These are phyloP conservation scores for Ethmia dodecea DNA, from an alignment of 2,888 invertebrate genomes.

Conservation along the genomic window DNA sequence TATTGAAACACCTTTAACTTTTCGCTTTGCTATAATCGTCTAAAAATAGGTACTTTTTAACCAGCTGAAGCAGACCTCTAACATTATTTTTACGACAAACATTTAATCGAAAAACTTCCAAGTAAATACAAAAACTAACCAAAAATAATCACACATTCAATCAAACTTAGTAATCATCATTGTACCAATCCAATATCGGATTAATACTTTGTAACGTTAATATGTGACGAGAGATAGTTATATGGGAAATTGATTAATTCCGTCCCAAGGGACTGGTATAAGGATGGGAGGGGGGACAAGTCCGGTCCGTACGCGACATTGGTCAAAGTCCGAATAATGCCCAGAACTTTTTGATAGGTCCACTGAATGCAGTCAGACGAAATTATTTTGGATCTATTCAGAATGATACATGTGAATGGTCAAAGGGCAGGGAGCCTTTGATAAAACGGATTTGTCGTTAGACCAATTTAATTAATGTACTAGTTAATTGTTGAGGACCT, in stretches of 20 bases:
- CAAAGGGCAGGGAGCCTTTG: conserved; percentile 51
- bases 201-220: conserved; percentile 29
- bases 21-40: too few relatives aligned
- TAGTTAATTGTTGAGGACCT: too few relatives aligned
- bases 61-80: too few relatives aligned
- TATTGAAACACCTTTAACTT: too few relatives aligned
- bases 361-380: conserved; percentile 37
- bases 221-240: conserved; percentile 34
- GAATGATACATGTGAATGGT: conserved; percentile 45
- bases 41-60: too few relatives aligned
- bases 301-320: conserved; percentile 38
- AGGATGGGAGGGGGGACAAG: conserved; percentile 5
- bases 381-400: conserved; percentile 41
- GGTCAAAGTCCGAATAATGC: conserved; percentile 44
- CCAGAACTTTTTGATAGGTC: conserved; percentile 53
- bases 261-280: conserved; percentile 15
- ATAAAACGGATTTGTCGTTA: conserved; percentile 14
- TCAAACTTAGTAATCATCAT: conserved; percentile 14
- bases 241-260: conserved; percentile 52
- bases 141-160: conserved; percentile 10
- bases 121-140: neutral
- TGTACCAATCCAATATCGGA: conserved; percentile 19
- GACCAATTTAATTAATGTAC: conserved; percentile 2
- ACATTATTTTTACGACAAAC: too few relatives aligned
- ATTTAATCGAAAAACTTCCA: neutral